phyloP scores from a whole-genome alignment of 2,888 invertebrate species.

The Nowickia ferox region DNA sequence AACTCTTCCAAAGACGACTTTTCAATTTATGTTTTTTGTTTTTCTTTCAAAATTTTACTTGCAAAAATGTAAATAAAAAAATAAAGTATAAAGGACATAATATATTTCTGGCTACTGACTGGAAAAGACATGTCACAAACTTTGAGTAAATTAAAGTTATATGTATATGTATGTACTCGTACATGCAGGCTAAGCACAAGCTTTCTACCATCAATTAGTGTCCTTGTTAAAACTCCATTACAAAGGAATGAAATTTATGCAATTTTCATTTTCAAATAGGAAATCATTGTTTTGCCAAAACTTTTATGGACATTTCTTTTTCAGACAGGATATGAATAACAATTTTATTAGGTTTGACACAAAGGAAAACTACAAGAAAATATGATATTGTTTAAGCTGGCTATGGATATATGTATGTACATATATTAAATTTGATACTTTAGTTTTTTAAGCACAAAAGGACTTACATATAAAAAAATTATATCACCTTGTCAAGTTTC shows the following conservation, averaged over 20 bases:
- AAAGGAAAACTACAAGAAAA: slow-evolving; percentile 10
- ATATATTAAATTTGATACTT: too few relatives aligned
- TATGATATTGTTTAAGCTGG: neutral
- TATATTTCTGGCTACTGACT: slow-evolving; percentile 30
- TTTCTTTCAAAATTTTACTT: slow-evolving; percentile 15
- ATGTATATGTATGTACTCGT: neutral
- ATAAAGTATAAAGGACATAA: slow-evolving; percentile 5
- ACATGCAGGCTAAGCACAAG: slow-evolving; percentile 25
- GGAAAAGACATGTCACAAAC: slow-evolving; percentile 59
- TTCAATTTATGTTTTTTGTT: slow-evolving; percentile 44
- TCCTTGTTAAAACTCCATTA: slow-evolving; percentile 54
- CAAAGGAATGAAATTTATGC: slow-evolving; percentile 53
- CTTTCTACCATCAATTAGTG: slow-evolving; percentile 65
- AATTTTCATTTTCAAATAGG: slow-evolving; percentile 53
- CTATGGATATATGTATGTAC: too few relatives aligned
- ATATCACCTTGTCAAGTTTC: too few relatives aligned
- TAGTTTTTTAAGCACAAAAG: too few relatives aligned
- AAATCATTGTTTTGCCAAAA: slow-evolving; percentile 58
- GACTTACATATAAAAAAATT: too few relatives aligned
- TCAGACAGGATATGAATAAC: slow-evolving; percentile 47
- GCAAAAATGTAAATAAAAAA: slow-evolving; percentile 6
- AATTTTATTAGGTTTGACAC: slow-evolving; percentile 26
- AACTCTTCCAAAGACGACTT: neutral
- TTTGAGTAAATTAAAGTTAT: slow-evolving; percentile 64
- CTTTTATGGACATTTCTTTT: slow-evolving; percentile 46